Conservation (phyloP, 2,113 vertebrate genomes). For the Jaculus jaculus region DNA sequence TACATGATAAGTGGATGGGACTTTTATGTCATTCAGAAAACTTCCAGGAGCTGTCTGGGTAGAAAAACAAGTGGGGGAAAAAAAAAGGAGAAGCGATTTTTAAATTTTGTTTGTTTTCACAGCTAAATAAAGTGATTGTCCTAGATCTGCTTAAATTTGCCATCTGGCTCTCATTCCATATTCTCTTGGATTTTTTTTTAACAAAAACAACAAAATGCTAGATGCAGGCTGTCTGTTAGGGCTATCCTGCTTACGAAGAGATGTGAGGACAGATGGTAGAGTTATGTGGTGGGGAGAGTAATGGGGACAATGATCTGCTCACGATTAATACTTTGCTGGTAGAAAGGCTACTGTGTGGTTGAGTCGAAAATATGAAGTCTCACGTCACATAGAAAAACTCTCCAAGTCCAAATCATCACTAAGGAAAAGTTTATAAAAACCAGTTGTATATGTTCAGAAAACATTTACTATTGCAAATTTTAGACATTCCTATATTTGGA, state of each 20-base stretch:
- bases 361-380: background rate
- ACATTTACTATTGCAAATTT: no score
- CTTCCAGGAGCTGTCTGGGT: constrained; percentile 58
- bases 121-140: constrained; percentile 75
- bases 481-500: no score
- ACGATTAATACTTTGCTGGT: background rate
- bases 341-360: background rate
- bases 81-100: constrained; percentile 44
- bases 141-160: constrained; percentile 73
- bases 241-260: constrained; percentile 70
- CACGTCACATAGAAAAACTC: background rate
- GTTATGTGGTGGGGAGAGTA: background rate
- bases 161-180: constrained; percentile 72
- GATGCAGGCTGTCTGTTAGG: constrained; percentile 71
- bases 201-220: constrained; percentile 15
- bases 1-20: background rate
- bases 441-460: no score
- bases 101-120: constrained; percentile 71
- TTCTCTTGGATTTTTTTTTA: constrained; percentile 50
- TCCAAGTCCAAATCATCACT: background rate
- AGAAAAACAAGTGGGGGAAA: background rate
- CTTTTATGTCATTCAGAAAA: constrained; percentile 18
- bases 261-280: constrained; percentile 69
- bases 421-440: background rate
- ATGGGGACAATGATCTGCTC: constrained; percentile 53